A percentile compares a stretch with the other conserved stretches of the same genome.
Evolutionary conservation across 2,888 invertebrate genomes (phyloP).

Genomic region (Ceratothoa steindachneri): DNA sequence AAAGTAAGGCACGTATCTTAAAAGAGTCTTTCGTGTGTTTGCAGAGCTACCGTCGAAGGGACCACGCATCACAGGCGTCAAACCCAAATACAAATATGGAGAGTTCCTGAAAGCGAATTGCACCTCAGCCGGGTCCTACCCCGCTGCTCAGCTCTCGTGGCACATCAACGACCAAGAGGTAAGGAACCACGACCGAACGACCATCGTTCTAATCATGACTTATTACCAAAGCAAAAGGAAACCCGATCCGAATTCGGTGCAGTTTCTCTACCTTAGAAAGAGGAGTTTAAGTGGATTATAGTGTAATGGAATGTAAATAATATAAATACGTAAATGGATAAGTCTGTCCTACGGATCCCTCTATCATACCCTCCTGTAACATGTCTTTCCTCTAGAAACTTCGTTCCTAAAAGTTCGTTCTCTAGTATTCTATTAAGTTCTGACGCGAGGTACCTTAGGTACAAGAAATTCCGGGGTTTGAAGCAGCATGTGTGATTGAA

Average conservation of each 20-base stretch:
- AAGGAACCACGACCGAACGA: background rate
- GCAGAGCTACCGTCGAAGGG: constrained; percentile 34
- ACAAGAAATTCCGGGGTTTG: too few species aligned
- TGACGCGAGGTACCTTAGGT: too few species aligned
- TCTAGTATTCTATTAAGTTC: too few species aligned
- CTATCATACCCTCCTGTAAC: too few species aligned
- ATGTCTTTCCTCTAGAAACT: too few species aligned
- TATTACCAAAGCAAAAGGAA: background rate
- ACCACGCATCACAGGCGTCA: constrained; percentile 36
- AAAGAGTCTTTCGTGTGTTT: background rate
- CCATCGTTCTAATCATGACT: background rate
- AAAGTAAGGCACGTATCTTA: too few species aligned
- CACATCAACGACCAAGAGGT: constrained; percentile 35
- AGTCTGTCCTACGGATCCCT: too few species aligned
- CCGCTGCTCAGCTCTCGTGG: constrained; percentile 37
- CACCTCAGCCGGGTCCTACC: constrained; percentile 38
- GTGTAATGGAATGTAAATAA: too few species aligned
- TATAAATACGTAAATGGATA: too few species aligned
- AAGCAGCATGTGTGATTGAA: too few species aligned
- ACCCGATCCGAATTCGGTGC: background rate
- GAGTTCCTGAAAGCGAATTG: constrained; percentile 36
- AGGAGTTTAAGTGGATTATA: background rate
- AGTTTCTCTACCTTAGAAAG: background rate
- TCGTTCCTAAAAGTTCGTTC: too few species aligned
- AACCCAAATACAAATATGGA: constrained; percentile 33